Evolutionary conservation across 2,888 invertebrate genomes (phyloP), one percentile per base, ranked within the genome.

Genomic region (Galerucella pusilla): DNA sequence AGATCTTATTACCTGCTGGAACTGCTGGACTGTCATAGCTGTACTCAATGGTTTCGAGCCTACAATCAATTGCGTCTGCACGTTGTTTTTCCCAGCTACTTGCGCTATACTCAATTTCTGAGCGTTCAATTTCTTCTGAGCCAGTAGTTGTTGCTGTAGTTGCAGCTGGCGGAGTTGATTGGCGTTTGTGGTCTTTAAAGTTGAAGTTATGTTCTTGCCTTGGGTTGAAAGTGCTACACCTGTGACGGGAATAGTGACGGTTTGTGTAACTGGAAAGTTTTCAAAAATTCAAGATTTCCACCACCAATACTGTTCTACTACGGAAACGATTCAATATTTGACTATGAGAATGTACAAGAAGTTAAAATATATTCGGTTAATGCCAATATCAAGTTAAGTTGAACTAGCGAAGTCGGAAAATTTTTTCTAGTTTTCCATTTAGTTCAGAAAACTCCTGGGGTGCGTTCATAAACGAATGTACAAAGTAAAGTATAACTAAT

Each of bases 21-120:
- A 90, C 83, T 94, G 94, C 80, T 94, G 94, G 75, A 94, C 91
- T 0, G 93, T 93, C 85, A 94, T 91, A 0, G 92, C 90, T 0
- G 91, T 89, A 0, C 92, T 90, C 52, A 91, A 79, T 2, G 90
- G 89, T 80, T 92, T 92, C 7, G 81, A 76, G 67, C 91, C 91
- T 4, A 95, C 93, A 68, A 95, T 92, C 75, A 95, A 88, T 81
- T 93, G 93, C 0, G 93, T 90, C 35, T 91, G 91, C 4, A 91
- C 89, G 6, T 91, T 91, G 71, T 86, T 85, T 80, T 88, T 88
- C 61, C 85, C 85, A 6, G 86, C 81, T 57, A 87, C 86, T 82
- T 91, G 91, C 0, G 90, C 88, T n/a, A 91, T 86, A 78, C 92
- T 89, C 80, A 93, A 90, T 80, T 93, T 92, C 75, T 92, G 92